Conservation (phyloP, 2,113 vertebrate species). For the Ptychochromis oligacanthus region DNA sequence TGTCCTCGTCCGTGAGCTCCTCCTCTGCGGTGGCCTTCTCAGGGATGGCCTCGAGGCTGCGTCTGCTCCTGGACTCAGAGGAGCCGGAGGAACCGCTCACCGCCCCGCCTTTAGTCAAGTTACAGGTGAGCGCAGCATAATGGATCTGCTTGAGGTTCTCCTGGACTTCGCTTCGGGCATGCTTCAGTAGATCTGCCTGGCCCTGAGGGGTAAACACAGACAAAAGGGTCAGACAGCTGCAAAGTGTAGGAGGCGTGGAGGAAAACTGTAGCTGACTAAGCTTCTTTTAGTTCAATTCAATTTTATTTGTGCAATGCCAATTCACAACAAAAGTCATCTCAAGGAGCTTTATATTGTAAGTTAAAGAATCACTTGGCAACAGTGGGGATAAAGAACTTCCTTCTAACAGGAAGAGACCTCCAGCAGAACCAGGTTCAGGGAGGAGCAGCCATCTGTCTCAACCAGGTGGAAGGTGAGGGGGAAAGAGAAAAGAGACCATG, state of each 20-base stretch:
- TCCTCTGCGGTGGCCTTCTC: constrained; percentile 84
- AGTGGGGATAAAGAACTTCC: too few species aligned
- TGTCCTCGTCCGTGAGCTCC: constrained; percentile 83
- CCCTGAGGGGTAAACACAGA: constrained; percentile 80
- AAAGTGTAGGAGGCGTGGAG: neutral
- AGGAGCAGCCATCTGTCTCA: neutral
- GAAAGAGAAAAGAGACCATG: too few species aligned
- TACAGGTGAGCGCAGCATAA: constrained; percentile 89
- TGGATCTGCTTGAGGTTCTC: constrained; percentile 98
- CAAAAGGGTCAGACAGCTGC: neutral
- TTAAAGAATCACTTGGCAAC: neutral
- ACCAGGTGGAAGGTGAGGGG: too few species aligned
- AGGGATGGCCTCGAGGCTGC: constrained; percentile 89
- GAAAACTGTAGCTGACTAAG: neutral
- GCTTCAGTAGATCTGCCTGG: constrained; percentile 95
- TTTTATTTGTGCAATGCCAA: neutral
- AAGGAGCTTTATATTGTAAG: neutral
- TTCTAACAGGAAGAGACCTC: neutral
- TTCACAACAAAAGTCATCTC: neutral
- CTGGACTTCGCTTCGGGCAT: constrained; percentile 91
- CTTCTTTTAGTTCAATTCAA: neutral
- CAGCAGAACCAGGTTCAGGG: neutral
- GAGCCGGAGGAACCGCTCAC: constrained; percentile 56
- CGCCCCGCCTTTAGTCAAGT: constrained; percentile 85
- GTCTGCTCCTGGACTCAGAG: constrained; percentile 76